These are phyloP conservation scores for Amblyraja radiata DNA, from an alignment of 2,797 vertebrate species.

Conservation along the genomic window DNA sequence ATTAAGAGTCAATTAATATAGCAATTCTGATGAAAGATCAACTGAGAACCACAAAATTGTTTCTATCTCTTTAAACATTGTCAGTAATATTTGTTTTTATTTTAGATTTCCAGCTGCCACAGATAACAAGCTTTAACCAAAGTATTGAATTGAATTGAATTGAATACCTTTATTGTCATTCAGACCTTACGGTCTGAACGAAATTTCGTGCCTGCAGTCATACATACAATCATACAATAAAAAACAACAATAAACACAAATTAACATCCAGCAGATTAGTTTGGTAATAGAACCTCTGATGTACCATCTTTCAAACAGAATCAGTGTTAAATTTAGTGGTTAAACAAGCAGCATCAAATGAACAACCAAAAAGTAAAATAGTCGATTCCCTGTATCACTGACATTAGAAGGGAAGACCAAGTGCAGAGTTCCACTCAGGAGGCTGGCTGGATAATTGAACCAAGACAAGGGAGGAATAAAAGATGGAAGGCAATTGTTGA, in stretches of 20 bases:
- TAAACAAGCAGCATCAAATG: background rate
- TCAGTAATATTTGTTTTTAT: background rate
- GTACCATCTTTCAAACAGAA: background rate
- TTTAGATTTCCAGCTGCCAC: too few relatives aligned
- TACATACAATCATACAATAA: too few relatives aligned
- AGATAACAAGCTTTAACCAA: background rate
- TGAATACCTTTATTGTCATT: too few relatives aligned
- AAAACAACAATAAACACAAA: too few relatives aligned
- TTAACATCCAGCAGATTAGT: too few relatives aligned
- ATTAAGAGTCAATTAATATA: background rate
- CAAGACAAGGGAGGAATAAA: background rate
- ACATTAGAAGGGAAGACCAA: background rate
- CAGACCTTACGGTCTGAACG: too few relatives aligned
- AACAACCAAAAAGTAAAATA: background rate
- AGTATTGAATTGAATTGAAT: too few relatives aligned
- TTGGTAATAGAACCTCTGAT: background rate
- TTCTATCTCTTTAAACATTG: background rate
- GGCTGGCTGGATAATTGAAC: background rate
- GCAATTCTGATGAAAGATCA: slow-evolving; percentile 5
- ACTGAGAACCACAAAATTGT: background rate
- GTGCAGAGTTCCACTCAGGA: background rate
- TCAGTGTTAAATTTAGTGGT: background rate
- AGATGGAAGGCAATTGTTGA: background rate
- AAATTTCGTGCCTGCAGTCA: too few relatives aligned
- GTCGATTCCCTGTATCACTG: background rate